These are phyloP conservation scores for Hecatera dysodea DNA, from an alignment of 2,888 invertebrate species.

Conservation along the genomic window DNA sequence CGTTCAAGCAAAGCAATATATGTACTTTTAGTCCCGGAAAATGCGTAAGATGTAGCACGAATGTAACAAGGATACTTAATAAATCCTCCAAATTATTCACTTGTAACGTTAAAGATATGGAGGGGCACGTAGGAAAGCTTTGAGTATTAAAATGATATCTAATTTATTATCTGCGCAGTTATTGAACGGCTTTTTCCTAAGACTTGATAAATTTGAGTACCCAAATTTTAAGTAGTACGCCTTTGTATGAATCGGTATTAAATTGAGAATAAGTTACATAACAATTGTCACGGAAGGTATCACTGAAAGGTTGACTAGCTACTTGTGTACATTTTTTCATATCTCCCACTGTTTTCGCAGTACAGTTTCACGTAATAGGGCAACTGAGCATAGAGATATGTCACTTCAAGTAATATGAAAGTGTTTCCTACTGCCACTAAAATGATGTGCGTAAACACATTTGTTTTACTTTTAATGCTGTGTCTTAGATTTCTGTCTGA, in stretches of 20 bases:
- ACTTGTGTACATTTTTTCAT: neutral
- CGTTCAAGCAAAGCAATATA: conserved; percentile 16
- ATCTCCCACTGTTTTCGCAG: neutral
- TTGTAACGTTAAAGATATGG: conserved; percentile 46
- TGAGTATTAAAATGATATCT: conserved; percentile 33
- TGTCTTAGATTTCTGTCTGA: neutral
- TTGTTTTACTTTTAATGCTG: conserved; percentile 5
- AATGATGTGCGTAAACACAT: neutral
- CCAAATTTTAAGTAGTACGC: neutral
- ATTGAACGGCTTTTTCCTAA: neutral
- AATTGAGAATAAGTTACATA: conserved; percentile 18
- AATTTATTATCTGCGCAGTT: conserved; percentile 25
- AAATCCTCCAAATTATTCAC: conserved; percentile 48
- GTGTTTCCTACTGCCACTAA: neutral
- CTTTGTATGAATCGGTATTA: conserved; percentile 13
- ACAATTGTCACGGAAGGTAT: conserved; percentile 33
- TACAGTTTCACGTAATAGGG: conserved; percentile 15
- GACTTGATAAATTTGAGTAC: neutral
- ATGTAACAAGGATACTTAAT: conserved; percentile 44
- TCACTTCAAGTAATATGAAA: neutral
- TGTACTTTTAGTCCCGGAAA: conserved; percentile 28
- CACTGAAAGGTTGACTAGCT: conserved; percentile 5
- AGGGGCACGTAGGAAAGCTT: conserved; percentile 51
- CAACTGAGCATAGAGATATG: neutral
- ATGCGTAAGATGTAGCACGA: conserved; percentile 26